Evolutionary conservation across 92 coral and sea anemone genomes (phyloP).

Genomic region (Isaurus tuberculatus): DNA sequence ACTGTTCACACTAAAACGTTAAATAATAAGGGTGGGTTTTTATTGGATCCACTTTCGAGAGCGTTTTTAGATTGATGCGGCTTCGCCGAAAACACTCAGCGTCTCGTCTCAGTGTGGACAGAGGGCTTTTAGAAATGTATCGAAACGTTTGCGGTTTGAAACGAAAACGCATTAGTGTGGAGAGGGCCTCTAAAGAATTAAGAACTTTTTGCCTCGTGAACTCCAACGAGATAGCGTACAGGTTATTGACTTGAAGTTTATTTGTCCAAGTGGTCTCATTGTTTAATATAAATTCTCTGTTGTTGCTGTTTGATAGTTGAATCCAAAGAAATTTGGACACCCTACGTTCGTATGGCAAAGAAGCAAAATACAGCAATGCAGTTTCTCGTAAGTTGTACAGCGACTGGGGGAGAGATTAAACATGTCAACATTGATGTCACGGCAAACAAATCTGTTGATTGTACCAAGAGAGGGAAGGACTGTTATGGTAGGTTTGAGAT

Average conservation of each 20-base stretch:
- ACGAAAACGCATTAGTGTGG: no score
- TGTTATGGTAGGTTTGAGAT: slow-evolving; percentile 68
- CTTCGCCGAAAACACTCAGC: no score
- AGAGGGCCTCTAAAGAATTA: no score
- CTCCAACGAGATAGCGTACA: no score
- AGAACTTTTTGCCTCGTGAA: no score
- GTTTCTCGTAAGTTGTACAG: slow-evolving; percentile 61
- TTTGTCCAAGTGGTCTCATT: neutral
- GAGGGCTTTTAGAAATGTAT: no score
- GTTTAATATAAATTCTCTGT: neutral
- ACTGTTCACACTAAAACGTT: no score
- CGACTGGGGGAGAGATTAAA: slow-evolving; percentile 49
- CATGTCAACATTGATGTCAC: slow-evolving; percentile 52
- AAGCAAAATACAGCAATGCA: slow-evolving; percentile 65
- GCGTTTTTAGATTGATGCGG: no score
- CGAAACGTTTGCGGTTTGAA: no score
- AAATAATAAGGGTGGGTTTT: no score
- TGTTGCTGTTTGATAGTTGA: slow-evolving; percentile 37
- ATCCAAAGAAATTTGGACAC: slow-evolving; percentile 46
- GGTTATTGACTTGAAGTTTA: neutral
- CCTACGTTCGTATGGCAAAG: slow-evolving; percentile 56
- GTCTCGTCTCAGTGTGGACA: no score
- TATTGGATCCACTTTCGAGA: no score
- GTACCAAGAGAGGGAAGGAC: slow-evolving; percentile 48
- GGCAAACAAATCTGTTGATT: slow-evolving; percentile 65